A percentile compares a stretch with the other conserved stretches of the same genome.
These are phyloP conservation scores for Oriolus oriolus DNA, from an alignment of 2,113 vertebrate genomes.

Conservation along the genomic window DNA sequence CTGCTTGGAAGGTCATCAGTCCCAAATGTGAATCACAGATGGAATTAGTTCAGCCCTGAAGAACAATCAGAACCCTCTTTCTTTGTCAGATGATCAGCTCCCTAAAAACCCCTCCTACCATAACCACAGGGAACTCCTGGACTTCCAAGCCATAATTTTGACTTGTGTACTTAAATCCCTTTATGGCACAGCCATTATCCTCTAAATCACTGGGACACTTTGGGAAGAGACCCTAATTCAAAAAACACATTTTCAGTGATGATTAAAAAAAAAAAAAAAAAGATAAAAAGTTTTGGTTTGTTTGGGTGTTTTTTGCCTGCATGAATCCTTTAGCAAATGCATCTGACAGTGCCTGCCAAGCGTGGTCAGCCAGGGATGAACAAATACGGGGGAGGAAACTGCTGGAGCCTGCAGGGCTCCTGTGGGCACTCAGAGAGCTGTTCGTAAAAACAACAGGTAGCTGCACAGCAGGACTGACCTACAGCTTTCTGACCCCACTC, in stretches of 20 bases:
- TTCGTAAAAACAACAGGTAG: neutral
- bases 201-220: neutral
- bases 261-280: neutral
- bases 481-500: neutral
- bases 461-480: neutral
- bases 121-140: too few relatives aligned
- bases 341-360: neutral
- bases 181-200: neutral
- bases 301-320: neutral
- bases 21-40: too few relatives aligned
- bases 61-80: too few relatives aligned
- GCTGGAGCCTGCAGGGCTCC: neutral
- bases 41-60: too few relatives aligned
- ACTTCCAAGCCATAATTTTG: too few relatives aligned
- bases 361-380: neutral
- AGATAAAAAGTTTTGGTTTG: neutral
- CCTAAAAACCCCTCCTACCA: too few relatives aligned
- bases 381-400: neutral
- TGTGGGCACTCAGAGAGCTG: neutral
- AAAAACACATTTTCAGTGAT: neutral
- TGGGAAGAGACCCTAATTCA: neutral
- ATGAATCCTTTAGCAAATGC: neutral
- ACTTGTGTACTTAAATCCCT: neutral
- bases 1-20: too few relatives aligned
- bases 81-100: too few relatives aligned